Evolutionary conservation across 2,113 vertebrate genomes (phyloP).

Genomic region (Gyps fulvus): DNA sequence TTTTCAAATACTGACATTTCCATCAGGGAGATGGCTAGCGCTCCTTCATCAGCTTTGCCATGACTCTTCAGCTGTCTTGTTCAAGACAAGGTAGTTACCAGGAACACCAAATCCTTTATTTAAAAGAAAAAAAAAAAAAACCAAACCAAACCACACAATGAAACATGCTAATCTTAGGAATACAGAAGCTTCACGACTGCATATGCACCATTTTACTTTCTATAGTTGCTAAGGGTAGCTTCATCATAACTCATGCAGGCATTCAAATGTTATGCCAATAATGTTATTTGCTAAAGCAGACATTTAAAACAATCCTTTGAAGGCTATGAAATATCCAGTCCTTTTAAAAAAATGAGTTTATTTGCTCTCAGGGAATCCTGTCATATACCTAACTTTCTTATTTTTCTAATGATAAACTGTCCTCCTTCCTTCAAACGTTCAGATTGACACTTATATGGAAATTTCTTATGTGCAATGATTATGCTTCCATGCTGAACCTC

Average conservation of each 20-base stretch:
- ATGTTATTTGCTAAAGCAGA: neutral
- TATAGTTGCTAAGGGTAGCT: neutral
- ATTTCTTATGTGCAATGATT: neutral
- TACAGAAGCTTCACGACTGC: neutral
- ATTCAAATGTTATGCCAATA: conserved; percentile 7
- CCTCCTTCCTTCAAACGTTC: neutral
- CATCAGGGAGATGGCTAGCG: neutral
- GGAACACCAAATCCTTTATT: neutral
- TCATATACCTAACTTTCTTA: neutral
- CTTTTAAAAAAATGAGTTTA: neutral
- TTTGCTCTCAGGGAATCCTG: neutral
- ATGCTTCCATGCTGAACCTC: neutral
- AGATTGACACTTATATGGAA: neutral
- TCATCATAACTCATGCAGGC: neutral
- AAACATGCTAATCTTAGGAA: neutral
- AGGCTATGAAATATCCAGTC: neutral
- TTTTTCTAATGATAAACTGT: neutral
- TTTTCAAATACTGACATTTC: neutral
- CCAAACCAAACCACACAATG: neutral
- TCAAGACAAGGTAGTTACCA: neutral
- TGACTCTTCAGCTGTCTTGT: neutral
- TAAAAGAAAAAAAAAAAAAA: neutral
- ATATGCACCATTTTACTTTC: neutral
- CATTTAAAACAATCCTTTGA: neutral
- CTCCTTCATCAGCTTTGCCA: neutral